phyloP scores from a whole-genome alignment of 2,113 vertebrate genomes.

The Lipophrys pholis region DNA sequence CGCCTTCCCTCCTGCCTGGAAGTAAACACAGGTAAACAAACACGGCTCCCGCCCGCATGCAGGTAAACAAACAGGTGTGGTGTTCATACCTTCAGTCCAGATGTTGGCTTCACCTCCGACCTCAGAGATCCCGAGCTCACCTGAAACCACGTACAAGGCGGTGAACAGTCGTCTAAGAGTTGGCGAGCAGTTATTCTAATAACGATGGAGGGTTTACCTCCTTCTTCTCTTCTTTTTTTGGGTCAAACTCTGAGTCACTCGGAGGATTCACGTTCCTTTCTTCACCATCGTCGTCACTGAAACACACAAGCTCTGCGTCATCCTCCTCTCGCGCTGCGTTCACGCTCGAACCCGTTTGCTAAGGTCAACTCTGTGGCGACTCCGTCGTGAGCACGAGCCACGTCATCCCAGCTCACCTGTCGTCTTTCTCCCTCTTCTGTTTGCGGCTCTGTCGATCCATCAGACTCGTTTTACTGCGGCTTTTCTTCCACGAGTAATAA shows the following conservation, averaged over 20 bases:
- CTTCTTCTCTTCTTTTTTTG: slow-evolving; percentile 96
- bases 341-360: no score
- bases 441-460: slow-evolving; percentile 98
- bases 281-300: slow-evolving; percentile 89
- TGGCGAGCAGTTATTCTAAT: not conserved
- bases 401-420: no score
- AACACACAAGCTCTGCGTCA: slow-evolving; percentile 6
- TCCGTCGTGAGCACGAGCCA: no score
- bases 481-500: slow-evolving; percentile 99
- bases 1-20: slow-evolving; percentile 83
- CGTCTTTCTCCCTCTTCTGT: slow-evolving; percentile 93
- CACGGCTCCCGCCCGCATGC: not conserved
- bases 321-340: no score
- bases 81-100: slow-evolving; percentile 72
- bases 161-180: not conserved
- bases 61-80: not conserved
- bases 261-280: slow-evolving; percentile 93
- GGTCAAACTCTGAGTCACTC: slow-evolving; percentile 97
- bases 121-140: slow-evolving; percentile 62
- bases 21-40: not conserved
- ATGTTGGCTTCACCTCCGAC: slow-evolving; percentile 69
- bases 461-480: slow-evolving; percentile 95
- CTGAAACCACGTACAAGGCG: slow-evolving; percentile 40
- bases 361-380: no score
- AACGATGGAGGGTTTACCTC: slow-evolving; percentile 84